These are phyloP conservation scores for Lepidurus couesii DNA, from an alignment of 1,140 invertebrate species.

Conservation along the genomic window DNA sequence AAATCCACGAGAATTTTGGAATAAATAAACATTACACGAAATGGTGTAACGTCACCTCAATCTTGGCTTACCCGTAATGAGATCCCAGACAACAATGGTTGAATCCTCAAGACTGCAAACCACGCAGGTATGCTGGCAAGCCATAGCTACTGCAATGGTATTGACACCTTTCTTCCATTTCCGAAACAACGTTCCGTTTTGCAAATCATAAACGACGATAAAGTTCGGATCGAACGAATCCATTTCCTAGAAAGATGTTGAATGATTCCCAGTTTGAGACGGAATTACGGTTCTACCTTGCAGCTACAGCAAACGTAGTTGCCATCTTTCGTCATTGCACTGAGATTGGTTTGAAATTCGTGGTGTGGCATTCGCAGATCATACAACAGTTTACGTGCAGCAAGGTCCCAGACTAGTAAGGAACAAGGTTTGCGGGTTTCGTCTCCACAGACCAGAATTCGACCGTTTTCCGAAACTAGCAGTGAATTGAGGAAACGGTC, in stretches of 20 bases:
- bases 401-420: slow-evolving; percentile 77
- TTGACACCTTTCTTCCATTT: slow-evolving; percentile 79
- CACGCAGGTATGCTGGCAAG: slow-evolving; percentile 70
- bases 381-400: slow-evolving; percentile 73
- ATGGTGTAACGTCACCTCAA: slow-evolving; percentile 1
- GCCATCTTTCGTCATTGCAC: slow-evolving; percentile 80
- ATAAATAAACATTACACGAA: not conserved
- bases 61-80: slow-evolving; percentile 62
- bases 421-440: slow-evolving; percentile 87
- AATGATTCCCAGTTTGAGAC: slow-evolving; percentile 23
- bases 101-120: slow-evolving; percentile 74
- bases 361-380: slow-evolving; percentile 81
- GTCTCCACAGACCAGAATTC: slow-evolving; percentile 78
- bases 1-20: slow-evolving; percentile 30
- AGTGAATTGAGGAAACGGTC: slow-evolving; percentile 81
- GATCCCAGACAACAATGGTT: slow-evolving; percentile 75
- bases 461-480: slow-evolving; percentile 78
- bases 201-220: slow-evolving; percentile 84
- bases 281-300: slow-evolving; percentile 44
- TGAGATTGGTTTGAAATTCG: slow-evolving; percentile 74
- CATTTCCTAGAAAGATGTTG: slow-evolving; percentile 60
- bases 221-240: slow-evolving; percentile 77
- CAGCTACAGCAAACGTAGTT: slow-evolving; percentile 57
- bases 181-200: slow-evolving; percentile 83
- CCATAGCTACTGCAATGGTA: slow-evolving; percentile 72